Percentiles rank a stretch among this genome's conserved stretches.
phyloP scores from a whole-genome alignment of 2,888 invertebrate species.

The Tricholauxania praeusta region DNA sequence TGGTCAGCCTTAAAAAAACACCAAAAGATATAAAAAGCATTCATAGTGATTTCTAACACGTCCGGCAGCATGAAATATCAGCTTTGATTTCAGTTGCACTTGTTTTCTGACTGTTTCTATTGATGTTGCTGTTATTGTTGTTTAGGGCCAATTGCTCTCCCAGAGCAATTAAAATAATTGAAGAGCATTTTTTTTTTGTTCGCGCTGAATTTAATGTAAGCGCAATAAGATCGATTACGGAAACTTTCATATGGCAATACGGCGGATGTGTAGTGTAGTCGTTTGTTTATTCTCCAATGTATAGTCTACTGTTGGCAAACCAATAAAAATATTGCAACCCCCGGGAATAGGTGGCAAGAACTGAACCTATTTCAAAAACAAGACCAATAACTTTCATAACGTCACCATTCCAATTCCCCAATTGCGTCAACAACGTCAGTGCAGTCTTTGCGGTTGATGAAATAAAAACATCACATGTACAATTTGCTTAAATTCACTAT shows the following conservation, averaged over 20 bases:
- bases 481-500: no score
- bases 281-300: constrained; percentile 43
- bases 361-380: not conserved
- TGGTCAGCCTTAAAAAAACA: not conserved
- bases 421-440: not conserved
- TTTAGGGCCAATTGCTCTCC: not conserved
- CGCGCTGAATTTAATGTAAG: not conserved
- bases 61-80: not conserved
- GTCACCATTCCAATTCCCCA: constrained; percentile 13
- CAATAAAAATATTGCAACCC: no score
- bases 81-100: not conserved
- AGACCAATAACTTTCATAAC: constrained; percentile 20
- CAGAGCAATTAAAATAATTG: constrained; percentile 14
- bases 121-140: not conserved
- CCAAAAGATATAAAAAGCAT: not conserved
- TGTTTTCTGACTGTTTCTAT: not conserved
- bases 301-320: constrained; percentile 5
- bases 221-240: not conserved
- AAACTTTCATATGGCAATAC: constrained; percentile 17
- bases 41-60: not conserved
- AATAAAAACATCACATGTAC: constrained; percentile 34
- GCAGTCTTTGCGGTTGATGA: constrained; percentile 31
- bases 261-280: constrained; percentile 35
- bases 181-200: not conserved
- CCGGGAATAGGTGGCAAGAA: no score